These are phyloP conservation scores for Eulemur mongoz DNA, from an alignment of 2,797 vertebrate species.

Conservation along the genomic window DNA sequence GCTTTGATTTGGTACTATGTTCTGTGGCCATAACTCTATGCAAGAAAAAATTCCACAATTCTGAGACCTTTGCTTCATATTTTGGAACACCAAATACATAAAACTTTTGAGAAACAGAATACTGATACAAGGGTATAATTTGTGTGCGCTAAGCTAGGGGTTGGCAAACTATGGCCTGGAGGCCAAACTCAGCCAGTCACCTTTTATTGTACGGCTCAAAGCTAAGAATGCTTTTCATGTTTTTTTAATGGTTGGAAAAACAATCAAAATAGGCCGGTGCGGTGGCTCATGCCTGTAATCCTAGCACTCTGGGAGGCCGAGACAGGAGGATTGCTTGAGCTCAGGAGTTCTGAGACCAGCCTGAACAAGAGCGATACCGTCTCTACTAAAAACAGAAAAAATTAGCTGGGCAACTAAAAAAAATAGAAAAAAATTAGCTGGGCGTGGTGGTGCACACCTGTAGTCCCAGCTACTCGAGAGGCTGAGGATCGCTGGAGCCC, in stretches of 20 bases:
- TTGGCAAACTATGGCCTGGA: not conserved
- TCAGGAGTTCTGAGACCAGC: too few species aligned
- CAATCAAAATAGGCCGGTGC: not conserved
- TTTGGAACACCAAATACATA: slow-evolving; percentile 11
- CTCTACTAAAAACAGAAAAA: too few species aligned
- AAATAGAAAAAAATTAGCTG: not conserved
- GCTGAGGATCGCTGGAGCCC: not conserved
- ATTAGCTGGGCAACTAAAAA: too few species aligned
- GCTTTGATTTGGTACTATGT: not conserved
- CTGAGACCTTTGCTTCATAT: not conserved
- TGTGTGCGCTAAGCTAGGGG: not conserved
- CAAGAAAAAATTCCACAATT: not conserved
- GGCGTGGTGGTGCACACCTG: not conserved
- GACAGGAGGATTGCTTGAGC: too few species aligned
- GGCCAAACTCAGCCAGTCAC: not conserved
- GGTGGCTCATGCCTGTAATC: not conserved
- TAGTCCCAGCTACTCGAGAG: not conserved
- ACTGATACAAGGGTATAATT: not conserved
- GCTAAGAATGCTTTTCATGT: not conserved
- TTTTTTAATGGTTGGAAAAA: not conserved
- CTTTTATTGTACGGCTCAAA: not conserved
- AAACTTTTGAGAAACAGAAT: not conserved
- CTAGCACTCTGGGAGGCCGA: too few species aligned
- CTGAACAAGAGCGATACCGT: too few species aligned
- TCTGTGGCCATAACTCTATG: not conserved